Evolutionary conservation across 2,113 vertebrate genomes (phyloP).

Genomic region (Prinia subflava): DNA sequence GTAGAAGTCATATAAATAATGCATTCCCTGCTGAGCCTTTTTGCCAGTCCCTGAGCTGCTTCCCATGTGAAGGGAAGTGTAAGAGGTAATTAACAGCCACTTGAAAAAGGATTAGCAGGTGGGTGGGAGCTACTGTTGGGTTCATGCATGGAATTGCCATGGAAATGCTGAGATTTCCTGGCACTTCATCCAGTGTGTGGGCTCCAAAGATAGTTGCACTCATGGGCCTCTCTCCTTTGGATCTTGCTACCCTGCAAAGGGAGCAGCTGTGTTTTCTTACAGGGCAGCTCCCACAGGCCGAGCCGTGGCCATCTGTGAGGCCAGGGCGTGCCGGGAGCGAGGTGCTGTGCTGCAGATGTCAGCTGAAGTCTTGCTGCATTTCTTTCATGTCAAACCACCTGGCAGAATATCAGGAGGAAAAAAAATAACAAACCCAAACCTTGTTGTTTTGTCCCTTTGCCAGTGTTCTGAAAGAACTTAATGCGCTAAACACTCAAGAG

Average conservation of each 20-base stretch:
- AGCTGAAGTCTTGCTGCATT: background rate
- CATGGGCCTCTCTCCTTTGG: background rate
- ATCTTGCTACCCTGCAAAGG: background rate
- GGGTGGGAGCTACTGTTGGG: conserved; percentile 55
- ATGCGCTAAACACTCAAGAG: rapidly evolving
- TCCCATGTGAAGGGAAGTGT: conserved; percentile 45
- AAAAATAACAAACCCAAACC: background rate
- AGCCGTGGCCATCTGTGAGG: background rate
- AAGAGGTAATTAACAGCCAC: conserved; percentile 60
- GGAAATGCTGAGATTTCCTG: conserved; percentile 64
- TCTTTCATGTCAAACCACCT: background rate
- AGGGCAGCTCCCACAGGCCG: background rate
- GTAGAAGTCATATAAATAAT: conserved; percentile 14
- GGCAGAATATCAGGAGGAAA: background rate
- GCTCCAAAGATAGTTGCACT: conserved; percentile 49
- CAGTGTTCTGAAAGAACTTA: background rate
- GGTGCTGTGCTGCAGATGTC: background rate
- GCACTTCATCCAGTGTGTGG: conserved; percentile 51
- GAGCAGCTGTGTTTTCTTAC: background rate
- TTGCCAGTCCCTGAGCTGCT: conserved; percentile 15
- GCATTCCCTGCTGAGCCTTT: conserved; percentile 29
- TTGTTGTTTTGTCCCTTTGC: background rate
- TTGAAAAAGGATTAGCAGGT: conserved; percentile 57
- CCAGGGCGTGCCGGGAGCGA: rapidly evolving
- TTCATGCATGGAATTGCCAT: conserved; percentile 62